phyloP scores from a whole-genome alignment of 2,113 vertebrate species.

The Melozone crissalis region DNA sequence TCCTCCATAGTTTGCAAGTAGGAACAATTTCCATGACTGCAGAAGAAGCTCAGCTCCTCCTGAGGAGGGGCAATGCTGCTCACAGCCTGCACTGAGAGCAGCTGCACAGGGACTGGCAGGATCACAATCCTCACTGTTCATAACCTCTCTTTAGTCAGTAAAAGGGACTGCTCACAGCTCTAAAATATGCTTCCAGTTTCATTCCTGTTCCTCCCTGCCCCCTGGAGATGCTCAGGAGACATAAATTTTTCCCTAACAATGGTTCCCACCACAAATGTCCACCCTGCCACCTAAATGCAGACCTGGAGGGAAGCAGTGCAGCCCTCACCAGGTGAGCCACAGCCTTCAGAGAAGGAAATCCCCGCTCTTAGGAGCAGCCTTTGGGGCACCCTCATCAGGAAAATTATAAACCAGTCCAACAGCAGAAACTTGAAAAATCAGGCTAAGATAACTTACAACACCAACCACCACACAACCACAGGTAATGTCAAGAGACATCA shows the following conservation, averaged over 20 bases:
- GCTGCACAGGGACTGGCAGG: background rate
- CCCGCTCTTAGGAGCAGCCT: background rate
- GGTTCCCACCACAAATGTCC: background rate
- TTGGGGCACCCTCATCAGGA: background rate
- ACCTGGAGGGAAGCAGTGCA: background rate
- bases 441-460: background rate
- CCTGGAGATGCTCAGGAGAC: background rate
- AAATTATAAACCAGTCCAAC: background rate
- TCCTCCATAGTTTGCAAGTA: background rate
- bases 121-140: background rate
- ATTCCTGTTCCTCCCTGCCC: background rate
- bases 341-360: background rate
- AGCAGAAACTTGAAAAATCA: background rate
- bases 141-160: background rate
- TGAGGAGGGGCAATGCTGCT: background rate
- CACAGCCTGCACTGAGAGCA: background rate
- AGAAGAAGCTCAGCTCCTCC: background rate
- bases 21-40: background rate
- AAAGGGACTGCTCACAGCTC: background rate
- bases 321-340: background rate
- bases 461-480: background rate
- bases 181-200: background rate
- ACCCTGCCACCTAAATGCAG: background rate
- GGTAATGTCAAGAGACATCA: background rate
- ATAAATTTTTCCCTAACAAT: background rate